Evolutionary conservation across 2,888 invertebrate species (phyloP), one percentile per base, ranked within the genome.

Genomic region (Torymus tubicola): DNA sequence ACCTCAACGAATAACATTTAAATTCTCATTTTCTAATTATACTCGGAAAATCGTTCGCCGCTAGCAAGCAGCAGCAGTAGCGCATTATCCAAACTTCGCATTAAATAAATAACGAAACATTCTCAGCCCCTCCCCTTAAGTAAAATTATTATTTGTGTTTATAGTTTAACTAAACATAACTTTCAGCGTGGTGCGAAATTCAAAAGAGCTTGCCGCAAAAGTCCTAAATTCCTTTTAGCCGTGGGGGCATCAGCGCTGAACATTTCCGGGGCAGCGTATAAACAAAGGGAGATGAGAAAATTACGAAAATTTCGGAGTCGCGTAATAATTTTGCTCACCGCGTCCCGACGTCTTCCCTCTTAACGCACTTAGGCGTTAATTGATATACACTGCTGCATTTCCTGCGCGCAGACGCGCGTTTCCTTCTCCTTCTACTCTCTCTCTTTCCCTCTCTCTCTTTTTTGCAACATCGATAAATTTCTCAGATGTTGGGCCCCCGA

Each of bases 341-440:
- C 75, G 50, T 60, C 31, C 61, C 64, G 74, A 77, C 70, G 58
- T 64, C 78, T 81, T 71, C 60, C 53, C 52, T 31, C 58, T 71
- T 71, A 75, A 71, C 58, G 71, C 71, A 71, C 60, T 78, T 78
- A 78, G 58, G 21, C 63, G 61, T 72, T 78, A 78, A 79, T 79
- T 79, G 68, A 73, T 78, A 78, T 78, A 73, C 71, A 73, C 78
- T 72, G 72, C 58, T 13, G 60, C 60, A 24, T 57, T 60, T 63
- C 5, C 13, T 42, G 16, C 70, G 31, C 24, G 50, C 58, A 58
- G 42, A 53, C 67, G 42, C 8, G 2, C 16, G 21, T 55, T 31
- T 64, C 50, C 31, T 68, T 58, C n/a, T 31, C 52, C n/a, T n/a
- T n/a, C n/a, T n/a, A n/a, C n/a, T n/a, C 52, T 14, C 8, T 42